Evolutionary conservation across 92 coral and sea anemone species (phyloP).

Genomic region (Epizoanthus rinbou): DNA sequence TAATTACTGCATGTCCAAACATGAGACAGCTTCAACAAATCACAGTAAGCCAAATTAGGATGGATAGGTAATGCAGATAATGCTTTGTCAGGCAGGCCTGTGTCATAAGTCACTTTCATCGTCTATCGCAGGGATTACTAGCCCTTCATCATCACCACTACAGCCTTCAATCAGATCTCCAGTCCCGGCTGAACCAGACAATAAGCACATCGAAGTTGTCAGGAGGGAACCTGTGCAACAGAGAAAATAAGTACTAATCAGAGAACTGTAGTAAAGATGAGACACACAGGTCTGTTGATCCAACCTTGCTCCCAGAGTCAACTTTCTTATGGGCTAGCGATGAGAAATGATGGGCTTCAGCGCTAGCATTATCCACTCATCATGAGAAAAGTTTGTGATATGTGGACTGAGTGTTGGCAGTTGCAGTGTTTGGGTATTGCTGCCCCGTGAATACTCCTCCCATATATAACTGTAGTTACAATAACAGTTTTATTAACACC

Average conservation of each 20-base stretch:
- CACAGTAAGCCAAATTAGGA: conserved; percentile 8
- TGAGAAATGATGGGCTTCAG: too few species aligned
- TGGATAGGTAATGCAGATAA: neutral
- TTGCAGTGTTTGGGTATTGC: too few species aligned
- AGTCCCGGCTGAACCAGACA: conserved; percentile 51
- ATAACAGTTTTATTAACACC: too few species aligned
- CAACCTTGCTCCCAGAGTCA: too few species aligned
- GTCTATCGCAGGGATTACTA: conserved; percentile 88
- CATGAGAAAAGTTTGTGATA: too few species aligned
- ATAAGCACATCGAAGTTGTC: conserved; percentile 29
- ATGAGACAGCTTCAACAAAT: neutral
- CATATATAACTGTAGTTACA: too few species aligned
- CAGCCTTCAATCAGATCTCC: conserved; percentile 86
- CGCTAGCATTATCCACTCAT: too few species aligned
- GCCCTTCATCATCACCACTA: conserved; percentile 93
- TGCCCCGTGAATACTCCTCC: too few species aligned
- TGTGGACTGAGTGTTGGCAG: too few species aligned
- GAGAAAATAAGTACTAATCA: neutral
- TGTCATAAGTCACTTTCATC: conserved; percentile 76
- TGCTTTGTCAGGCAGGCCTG: conserved; percentile 54
- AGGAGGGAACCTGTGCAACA: conserved; percentile 50
- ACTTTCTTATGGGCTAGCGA: too few species aligned
- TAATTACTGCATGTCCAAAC: neutral
- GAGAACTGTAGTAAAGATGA: too few species aligned
- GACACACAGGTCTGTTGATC: too few species aligned